phyloP scores from a whole-genome alignment of 2,888 invertebrate genomes.

The Hydropsyche betteni region DNA sequence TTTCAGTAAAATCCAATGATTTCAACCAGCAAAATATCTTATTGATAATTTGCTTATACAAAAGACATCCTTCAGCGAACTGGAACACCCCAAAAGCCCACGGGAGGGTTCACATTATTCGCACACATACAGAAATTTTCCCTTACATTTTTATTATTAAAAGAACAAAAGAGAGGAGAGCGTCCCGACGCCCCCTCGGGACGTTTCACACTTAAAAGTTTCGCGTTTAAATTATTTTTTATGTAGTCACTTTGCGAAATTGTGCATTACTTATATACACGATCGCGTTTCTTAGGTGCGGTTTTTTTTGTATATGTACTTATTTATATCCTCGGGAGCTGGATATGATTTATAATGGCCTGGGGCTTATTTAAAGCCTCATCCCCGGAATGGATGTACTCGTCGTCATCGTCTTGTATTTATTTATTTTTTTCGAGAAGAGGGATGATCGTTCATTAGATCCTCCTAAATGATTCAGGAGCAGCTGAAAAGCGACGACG shows the following conservation, averaged over 20 bases:
- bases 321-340: conserved; percentile 22
- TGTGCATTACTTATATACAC: conserved; percentile 43
- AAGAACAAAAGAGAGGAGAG: conserved; percentile 35
- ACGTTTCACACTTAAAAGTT: conserved; percentile 49
- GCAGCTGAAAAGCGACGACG: too few relatives aligned
- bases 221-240: conserved; percentile 50
- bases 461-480: too few relatives aligned
- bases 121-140: background rate
- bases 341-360: conserved; percentile 45
- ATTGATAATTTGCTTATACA: too few relatives aligned
- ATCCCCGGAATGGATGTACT: conserved; percentile 1
- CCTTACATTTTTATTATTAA: conserved; percentile 35
- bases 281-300: background rate
- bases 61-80: too few relatives aligned
- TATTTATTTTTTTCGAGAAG: conserved; percentile 2
- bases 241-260: conserved; percentile 47
- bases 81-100: too few relatives aligned
- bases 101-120: too few relatives aligned
- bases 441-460: too few relatives aligned
- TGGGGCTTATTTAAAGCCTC: conserved; percentile 40
- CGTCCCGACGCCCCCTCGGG: conserved; percentile 27
- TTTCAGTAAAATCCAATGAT: too few relatives aligned
- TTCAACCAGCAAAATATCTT: too few relatives aligned
- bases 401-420: conserved; percentile 36
- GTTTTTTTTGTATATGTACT: conserved; percentile 5